Conservation (phyloP, 2,113 vertebrate genomes). For the Dipodomys merriami region DNA sequence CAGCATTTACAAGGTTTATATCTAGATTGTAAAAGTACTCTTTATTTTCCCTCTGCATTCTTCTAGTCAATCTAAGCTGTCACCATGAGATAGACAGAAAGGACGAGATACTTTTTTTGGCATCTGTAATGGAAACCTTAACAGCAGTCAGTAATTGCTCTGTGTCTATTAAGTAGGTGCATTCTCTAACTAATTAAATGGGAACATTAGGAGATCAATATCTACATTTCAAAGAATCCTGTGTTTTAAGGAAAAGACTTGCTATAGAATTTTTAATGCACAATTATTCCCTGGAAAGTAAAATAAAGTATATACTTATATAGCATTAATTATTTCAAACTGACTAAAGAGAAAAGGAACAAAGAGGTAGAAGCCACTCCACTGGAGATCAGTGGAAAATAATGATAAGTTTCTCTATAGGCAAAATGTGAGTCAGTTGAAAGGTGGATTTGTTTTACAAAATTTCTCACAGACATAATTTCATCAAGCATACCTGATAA, state of each 20-base stretch:
- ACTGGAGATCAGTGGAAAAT: neutral
- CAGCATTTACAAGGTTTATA: neutral
- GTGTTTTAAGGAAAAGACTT: constrained; percentile 44
- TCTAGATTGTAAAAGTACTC: neutral
- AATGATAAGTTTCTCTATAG: constrained; percentile 15
- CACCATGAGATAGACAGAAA: neutral
- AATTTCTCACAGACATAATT: neutral
- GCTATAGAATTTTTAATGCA: neutral
- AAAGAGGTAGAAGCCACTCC: constrained; percentile 3
- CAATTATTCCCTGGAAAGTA: neutral
- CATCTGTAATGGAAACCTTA: constrained; percentile 6
- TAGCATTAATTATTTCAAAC: constrained; percentile 32
- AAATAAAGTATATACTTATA: neutral
- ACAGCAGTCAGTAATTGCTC: constrained; percentile 22
- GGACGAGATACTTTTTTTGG: neutral
- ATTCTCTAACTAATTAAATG: constrained; percentile 59
- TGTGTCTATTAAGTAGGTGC: neutral
- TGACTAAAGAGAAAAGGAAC: neutral
- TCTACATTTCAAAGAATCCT: constrained; percentile 41
- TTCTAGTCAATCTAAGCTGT: neutral
- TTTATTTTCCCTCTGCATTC: neutral
- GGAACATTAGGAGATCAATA: constrained; percentile 55
- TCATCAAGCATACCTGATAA: neutral
- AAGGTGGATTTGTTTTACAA: neutral
- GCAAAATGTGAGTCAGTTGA: neutral